phyloP scores from a whole-genome alignment of 2,797 vertebrate genomes.

The Rhinichthys osculus region DNA sequence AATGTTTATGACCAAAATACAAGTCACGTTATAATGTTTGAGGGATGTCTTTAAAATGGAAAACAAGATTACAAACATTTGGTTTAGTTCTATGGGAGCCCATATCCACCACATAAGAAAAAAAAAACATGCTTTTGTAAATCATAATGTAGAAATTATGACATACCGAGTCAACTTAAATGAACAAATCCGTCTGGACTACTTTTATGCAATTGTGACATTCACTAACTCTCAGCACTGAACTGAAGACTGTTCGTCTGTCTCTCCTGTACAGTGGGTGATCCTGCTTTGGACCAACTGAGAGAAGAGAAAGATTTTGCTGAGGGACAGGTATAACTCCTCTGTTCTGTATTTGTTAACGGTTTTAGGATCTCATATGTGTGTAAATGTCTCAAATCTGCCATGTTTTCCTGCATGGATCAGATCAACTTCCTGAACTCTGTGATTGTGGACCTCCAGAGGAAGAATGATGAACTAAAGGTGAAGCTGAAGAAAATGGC shows the following conservation, averaged over 20 bases:
- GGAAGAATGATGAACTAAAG: slow-evolving; percentile 93
- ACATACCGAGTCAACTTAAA: background rate
- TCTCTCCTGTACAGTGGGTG: slow-evolving; percentile 72
- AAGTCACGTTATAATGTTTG: background rate
- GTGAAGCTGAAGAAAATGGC: slow-evolving; percentile 92
- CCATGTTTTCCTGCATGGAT: background rate
- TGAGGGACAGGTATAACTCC: slow-evolving; percentile 88
- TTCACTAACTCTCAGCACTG: background rate
- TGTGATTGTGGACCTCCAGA: slow-evolving; percentile 94
- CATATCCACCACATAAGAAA: too few relatives aligned
- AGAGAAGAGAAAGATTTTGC: slow-evolving; percentile 89
- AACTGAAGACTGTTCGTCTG: background rate
- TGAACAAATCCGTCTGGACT: background rate
- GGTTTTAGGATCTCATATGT: background rate
- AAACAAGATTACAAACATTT: background rate
- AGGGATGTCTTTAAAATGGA: background rate
- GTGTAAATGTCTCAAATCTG: background rate
- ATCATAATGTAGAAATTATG: background rate
- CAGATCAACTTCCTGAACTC: slow-evolving; percentile 98
- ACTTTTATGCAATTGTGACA: background rate
- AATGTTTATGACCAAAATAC: background rate
- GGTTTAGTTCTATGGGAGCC: too few relatives aligned
- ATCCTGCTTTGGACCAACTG: slow-evolving; percentile 79
- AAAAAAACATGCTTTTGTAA: too few relatives aligned
- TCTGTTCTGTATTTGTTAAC: background rate